Evolutionary conservation across 2,113 vertebrate genomes (phyloP), one percentile per base, ranked within the genome.

Genomic region (Sylvilagus bachmani): DNA sequence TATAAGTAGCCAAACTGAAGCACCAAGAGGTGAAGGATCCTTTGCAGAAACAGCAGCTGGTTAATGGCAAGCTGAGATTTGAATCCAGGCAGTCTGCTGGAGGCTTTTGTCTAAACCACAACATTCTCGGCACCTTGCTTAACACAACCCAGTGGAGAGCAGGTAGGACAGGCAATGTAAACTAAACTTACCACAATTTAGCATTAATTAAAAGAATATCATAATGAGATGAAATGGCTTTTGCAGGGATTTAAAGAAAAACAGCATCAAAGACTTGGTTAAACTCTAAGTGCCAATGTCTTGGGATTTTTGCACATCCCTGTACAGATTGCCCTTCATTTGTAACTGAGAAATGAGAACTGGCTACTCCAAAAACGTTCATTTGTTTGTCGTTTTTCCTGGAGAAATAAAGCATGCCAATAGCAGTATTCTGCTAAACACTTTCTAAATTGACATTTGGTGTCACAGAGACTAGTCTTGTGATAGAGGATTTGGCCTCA

Each of bases 161-260:
- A 67, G 27, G 69, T 49, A 75, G 38, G 73, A 61, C 4, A 14
- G 36, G 29, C 67, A 55, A 31, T 8, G 83, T 31, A 55, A 92
- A 79, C 74, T 80, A 36, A 74, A 96, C 33, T 84, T 61, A 86
- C 67, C 5, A 33, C 86, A 51, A 24, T 69, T 94, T 78, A 79
- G 33, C 93, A 71, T 75, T 55, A 29, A 24, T 94, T 36, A 33
- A 55, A 55, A 71, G 61, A 93, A 93, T 62, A 38, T 38, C 53
- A 62, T 29, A 83, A 66, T 44, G 61, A 91, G 93, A 89, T 92
- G 22, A 94, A 97, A 82, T 77, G 81, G 64, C 55, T 86, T 81
- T 31, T 10, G 38, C 19, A 89, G 75, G 66, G 14, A 55, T 87
- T 82, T 77, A 93, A 79, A 95, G 62, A 91, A 86, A 94, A 80